A percentile compares a stretch with the other conserved stretches of the same genome.
phyloP scores from a whole-genome alignment of 37 sponge, comb jelly and placozoan species.

The Corticium candelabrum region DNA sequence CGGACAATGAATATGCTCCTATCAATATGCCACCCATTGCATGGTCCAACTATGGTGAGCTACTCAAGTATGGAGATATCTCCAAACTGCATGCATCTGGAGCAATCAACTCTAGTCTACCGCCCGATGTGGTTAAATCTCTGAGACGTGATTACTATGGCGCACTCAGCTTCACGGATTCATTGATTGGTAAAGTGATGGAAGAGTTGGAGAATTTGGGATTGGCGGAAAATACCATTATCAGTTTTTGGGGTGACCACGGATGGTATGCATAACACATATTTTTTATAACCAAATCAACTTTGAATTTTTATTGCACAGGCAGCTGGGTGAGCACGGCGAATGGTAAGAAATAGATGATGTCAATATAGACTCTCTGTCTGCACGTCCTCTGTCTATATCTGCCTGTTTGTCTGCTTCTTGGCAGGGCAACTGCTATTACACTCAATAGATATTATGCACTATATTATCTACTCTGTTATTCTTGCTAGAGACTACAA shows the following conservation, averaged over 20 bases:
- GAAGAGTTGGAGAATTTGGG: slow-evolving; percentile 14
- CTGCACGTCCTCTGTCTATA: too few species aligned
- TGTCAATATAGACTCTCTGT: too few species aligned
- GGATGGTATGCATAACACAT: slow-evolving; percentile 18
- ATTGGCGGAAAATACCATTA: slow-evolving; percentile 20
- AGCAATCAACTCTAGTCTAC: neutral
- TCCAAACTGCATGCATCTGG: neutral
- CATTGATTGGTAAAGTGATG: slow-evolving; percentile 26
- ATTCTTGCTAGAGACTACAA: too few species aligned
- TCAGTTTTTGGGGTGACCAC: slow-evolving; percentile 42
- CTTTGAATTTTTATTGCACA: neutral
- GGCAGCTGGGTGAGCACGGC: too few species aligned
- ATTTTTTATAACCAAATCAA: neutral
- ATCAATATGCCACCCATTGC: slow-evolving; percentile 32
- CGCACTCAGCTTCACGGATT: slow-evolving; percentile 25
- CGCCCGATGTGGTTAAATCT: neutral
- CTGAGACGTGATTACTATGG: slow-evolving; percentile 20
- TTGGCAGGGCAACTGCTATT: too few species aligned
- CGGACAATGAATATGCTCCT: slow-evolving; percentile 11
- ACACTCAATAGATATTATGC: too few species aligned
- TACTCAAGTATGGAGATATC: neutral
- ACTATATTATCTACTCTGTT: too few species aligned
- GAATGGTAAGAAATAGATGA: neutral
- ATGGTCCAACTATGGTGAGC: slow-evolving; percentile 16
- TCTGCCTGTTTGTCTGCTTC: too few species aligned